phyloP scores from a whole-genome alignment of 2,888 invertebrate species.

The Nezara viridula region DNA sequence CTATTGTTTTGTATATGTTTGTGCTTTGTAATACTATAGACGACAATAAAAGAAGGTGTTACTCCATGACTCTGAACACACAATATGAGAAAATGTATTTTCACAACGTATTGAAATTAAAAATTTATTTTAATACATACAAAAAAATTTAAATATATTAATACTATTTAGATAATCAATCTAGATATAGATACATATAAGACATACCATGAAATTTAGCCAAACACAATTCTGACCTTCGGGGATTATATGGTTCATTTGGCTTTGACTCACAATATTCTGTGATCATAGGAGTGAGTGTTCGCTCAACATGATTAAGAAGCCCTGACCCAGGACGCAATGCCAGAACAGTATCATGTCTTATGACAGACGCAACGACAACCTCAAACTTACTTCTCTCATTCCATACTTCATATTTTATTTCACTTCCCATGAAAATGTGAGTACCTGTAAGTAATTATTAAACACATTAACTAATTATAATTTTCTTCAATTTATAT shows the following conservation, averaged over 20 bases:
- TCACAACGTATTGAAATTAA: too few species aligned
- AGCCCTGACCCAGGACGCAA: slow-evolving; percentile 19
- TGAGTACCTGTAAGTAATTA: slow-evolving; percentile 31
- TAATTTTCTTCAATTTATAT: too few species aligned
- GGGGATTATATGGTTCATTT: slow-evolving; percentile 68
- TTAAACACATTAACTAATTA: not conserved
- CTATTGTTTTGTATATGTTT: too few species aligned
- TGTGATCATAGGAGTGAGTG: slow-evolving; percentile 65
- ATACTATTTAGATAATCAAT: too few species aligned
- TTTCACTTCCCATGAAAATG: slow-evolving; percentile 53
- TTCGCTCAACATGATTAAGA: slow-evolving; percentile 52
- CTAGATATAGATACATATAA: too few species aligned
- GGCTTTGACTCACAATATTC: slow-evolving; percentile 66
- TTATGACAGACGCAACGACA: not conserved
- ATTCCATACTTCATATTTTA: slow-evolving; percentile 59
- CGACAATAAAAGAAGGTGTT: too few species aligned
- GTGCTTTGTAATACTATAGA: too few species aligned
- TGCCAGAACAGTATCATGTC: slow-evolving; percentile 41
- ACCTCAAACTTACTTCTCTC: slow-evolving; percentile 32
- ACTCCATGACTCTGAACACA: too few species aligned
- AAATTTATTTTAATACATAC: too few species aligned
- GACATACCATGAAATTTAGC: slow-evolving; percentile 66
- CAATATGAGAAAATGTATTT: too few species aligned
- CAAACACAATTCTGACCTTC: slow-evolving; percentile 68
- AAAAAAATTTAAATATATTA: too few species aligned